Evolutionary conservation across 2,888 invertebrate species (phyloP).

Genomic region (Acrobeloides nanus): DNA sequence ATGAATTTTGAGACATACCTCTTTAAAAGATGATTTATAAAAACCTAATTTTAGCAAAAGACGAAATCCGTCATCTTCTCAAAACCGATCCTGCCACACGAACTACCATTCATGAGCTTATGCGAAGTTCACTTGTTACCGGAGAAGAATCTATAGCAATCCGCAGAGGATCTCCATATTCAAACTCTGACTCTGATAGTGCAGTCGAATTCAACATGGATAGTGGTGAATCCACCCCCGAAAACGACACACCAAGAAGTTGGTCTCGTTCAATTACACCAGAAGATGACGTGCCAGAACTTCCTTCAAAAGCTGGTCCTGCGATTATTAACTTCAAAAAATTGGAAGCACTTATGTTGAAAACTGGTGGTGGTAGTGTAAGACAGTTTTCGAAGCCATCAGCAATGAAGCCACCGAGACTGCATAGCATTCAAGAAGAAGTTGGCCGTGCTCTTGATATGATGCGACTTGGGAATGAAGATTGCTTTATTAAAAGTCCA

Average conservation of each 20-base stretch:
- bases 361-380: no score
- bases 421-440: slow-evolving; percentile 50
- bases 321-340: no score
- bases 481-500: slow-evolving; percentile 31
- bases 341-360: no score
- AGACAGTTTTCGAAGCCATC: slow-evolving; percentile 9
- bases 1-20: no score
- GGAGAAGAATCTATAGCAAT: slow-evolving; percentile 17
- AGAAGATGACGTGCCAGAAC: no score
- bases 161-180: slow-evolving; percentile 1
- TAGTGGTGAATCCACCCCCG: no score
- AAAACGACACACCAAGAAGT: no score
- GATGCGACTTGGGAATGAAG: slow-evolving; percentile 45
- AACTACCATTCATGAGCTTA: slow-evolving; percentile 44
- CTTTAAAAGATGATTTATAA: neutral
- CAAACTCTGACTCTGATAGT: no score
- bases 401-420: slow-evolving; percentile 42
- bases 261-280: no score
- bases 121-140: slow-evolving; percentile 36
- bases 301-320: no score
- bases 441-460: slow-evolving; percentile 47
- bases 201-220: no score
- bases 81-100: slow-evolving; percentile 45
- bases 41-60: slow-evolving; percentile 40
- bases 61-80: slow-evolving; percentile 39